These are phyloP conservation scores for Mus pahari DNA, from an alignment of 2,113 vertebrate genomes.

Conservation along the genomic window DNA sequence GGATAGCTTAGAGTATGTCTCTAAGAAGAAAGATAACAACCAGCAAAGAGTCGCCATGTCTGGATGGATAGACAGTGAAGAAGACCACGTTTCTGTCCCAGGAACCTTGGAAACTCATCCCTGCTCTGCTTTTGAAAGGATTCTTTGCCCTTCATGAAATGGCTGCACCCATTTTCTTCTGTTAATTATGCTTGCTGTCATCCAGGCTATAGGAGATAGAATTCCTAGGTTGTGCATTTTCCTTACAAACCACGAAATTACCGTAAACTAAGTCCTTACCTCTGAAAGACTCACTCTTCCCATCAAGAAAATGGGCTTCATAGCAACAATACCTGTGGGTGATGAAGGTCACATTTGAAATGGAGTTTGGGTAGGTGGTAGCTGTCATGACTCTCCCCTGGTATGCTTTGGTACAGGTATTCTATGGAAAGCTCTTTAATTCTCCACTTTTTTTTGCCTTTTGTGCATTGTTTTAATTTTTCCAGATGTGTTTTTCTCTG, in stretches of 20 bases:
- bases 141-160: background rate
- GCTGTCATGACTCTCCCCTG: background rate
- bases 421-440: background rate
- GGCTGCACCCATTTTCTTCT: background rate
- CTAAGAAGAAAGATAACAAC: conserved; percentile 2
- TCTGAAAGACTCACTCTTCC: background rate
- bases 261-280: background rate
- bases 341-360: background rate
- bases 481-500: background rate
- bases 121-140: background rate
- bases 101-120: background rate
- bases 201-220: background rate
- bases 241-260: background rate
- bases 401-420: background rate
- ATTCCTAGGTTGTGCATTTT: background rate
- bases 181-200: background rate
- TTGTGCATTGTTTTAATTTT: background rate
- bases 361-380: background rate
- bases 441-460: background rate
- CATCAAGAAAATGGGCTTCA: background rate
- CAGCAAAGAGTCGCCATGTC: background rate
- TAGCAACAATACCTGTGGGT: background rate
- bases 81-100: background rate
- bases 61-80: background rate
- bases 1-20: background rate